Evolutionary conservation across 2,888 invertebrate genomes (phyloP), one percentile per base, ranked within the genome.

Genomic region (Blastobasis adustella): DNA sequence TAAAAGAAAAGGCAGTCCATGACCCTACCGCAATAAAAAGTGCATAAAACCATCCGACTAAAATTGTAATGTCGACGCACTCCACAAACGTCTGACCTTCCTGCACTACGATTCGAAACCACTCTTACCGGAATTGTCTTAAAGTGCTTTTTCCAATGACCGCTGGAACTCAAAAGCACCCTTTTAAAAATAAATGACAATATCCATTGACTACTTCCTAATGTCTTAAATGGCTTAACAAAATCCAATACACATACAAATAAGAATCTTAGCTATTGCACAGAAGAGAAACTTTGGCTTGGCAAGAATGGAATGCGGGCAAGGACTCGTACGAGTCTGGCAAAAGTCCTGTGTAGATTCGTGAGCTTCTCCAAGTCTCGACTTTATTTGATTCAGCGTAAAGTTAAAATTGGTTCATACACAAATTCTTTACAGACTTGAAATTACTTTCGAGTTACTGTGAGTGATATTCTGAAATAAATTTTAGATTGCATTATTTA

Each of bases 1-100:
- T 66, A 77, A 80, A 73, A 79, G 70, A 67, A 77, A 73, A 71
- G 68, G 57, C 62, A 65, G 76, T 74, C 73, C 79, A 76, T 82
- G 82, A 84, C 82, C 86, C 83, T 82, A 82, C 76, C 79, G 78
- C 83, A 87, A 87, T 83, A 87, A 87, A 83, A 86, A 85, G 77
- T 79, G 76, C 79, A 85, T 77, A 78, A 84, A 76, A 74, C 81
- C 79, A 80, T 82, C 80, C 85, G 76, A 78, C 85, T 86, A 86
- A 86, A 86, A 85, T 82, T 79, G 77, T 80, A 74, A 73, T 71
- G 85, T 79, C 85, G 82, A 82, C 82, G 85, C 78, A 81, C 85
- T 75, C 77, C 51, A 51, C 60, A 63, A 64, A 63, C 55, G 63
- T 62, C 58, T 74, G 75, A 82, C 77, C 76, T 77, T 72, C 73